Evolutionary conservation across 2,888 invertebrate genomes (phyloP).

Genomic region (Hyles lineata): DNA sequence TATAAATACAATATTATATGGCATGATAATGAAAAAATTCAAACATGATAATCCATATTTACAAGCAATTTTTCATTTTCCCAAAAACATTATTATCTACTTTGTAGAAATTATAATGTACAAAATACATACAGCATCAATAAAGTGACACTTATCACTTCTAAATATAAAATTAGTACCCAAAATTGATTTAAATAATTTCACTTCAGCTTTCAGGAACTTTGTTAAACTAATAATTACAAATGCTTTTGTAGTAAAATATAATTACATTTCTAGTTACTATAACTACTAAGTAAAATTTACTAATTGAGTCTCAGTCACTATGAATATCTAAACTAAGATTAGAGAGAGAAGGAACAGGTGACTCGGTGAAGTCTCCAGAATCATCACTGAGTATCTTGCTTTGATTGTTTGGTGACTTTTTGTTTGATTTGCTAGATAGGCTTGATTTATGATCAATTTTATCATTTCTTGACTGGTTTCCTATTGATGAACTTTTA

Average conservation of each 20-base stretch:
- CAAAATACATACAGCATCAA: conserved; percentile 5
- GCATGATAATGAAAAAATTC: not conserved
- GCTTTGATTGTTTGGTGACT: conserved; percentile 46
- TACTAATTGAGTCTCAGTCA: conserved; percentile 53
- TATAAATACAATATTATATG: not conserved
- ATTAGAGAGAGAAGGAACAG: conserved; percentile 76
- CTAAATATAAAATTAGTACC: conserved; percentile 35
- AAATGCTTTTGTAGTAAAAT: conserved; percentile 21
- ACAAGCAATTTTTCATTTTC: not conserved
- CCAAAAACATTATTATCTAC: not conserved
- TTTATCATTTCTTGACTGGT: conserved; percentile 50
- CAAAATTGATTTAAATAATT: conserved; percentile 35
- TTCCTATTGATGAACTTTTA: conserved; percentile 57
- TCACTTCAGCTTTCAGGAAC: conserved; percentile 28
- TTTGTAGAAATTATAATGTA: not conserved
- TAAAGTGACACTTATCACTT: not conserved
- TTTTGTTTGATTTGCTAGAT: conserved; percentile 48
- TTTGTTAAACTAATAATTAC: conserved; percentile 24
- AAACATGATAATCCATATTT: not conserved
- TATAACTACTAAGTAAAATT: conserved; percentile 24
- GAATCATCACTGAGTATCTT: conserved; percentile 70
- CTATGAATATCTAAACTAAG: conserved; percentile 78
- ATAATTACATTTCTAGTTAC: not conserved
- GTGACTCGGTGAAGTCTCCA: conserved; percentile 75
- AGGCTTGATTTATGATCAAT: conserved; percentile 45